Evolutionary conservation across 1,140 invertebrate genomes (phyloP).

Genomic region (Wiebesia pumilae): DNA sequence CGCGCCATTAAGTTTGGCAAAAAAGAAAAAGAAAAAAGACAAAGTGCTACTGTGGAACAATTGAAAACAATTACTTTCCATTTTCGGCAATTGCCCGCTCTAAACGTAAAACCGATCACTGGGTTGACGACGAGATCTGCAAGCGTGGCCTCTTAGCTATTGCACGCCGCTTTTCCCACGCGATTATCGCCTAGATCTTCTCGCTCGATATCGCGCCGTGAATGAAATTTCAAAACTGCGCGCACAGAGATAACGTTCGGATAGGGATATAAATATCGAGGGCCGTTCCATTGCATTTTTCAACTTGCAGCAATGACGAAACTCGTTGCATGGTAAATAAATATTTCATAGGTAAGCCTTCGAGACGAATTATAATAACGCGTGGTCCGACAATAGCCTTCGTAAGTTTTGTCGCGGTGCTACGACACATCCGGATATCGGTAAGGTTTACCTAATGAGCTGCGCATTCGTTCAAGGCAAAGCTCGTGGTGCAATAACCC

Average conservation of each 20-base stretch:
- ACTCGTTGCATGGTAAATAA: no score
- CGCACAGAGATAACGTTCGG: background rate
- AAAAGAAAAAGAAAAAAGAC: no score
- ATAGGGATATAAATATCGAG: background rate
- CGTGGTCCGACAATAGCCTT: background rate
- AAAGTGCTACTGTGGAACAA: no score
- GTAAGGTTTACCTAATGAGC: background rate
- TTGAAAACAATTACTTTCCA: no score
- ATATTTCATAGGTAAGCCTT: no score
- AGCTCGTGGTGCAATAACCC: background rate
- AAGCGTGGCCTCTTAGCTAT: background rate
- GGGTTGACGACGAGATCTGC: background rate
- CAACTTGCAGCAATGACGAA: no score
- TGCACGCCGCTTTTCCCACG: background rate
- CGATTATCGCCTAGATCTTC: constrained; percentile 10
- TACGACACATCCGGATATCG: background rate
- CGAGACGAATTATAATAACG: no score
- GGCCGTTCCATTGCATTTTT: no score
- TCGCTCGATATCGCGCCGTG: background rate
- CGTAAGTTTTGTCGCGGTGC: background rate
- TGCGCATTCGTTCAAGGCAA: constrained; percentile 4
- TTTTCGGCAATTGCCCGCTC: no score
- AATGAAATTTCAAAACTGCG: background rate
- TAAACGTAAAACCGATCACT: no score
- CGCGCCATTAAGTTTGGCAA: no score